Percentiles rank a stretch among this genome's conserved stretches.
These are phyloP conservation scores for Drosophila kanapiae DNA, from an alignment of 1,140 invertebrate genomes.

Conservation along the genomic window DNA sequence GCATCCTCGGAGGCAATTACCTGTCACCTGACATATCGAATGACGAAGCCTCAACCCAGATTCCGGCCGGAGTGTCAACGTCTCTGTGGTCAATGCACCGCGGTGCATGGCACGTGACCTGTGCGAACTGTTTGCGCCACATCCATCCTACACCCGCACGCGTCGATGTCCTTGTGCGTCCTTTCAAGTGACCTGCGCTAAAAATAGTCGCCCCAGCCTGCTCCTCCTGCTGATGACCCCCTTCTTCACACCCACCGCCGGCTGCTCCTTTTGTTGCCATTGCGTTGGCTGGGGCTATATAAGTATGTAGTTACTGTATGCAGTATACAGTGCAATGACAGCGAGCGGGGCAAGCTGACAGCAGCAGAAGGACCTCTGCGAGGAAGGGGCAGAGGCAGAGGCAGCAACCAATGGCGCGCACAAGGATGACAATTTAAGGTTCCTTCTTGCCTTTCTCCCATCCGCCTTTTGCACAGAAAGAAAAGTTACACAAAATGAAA, in stretches of 20 bases:
- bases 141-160: slow-evolving; percentile 46
- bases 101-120: slow-evolving; percentile 69
- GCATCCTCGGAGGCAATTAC: slow-evolving; percentile 24
- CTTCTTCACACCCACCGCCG: slow-evolving; percentile 1
- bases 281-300: slow-evolving; percentile 8
- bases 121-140: slow-evolving; percentile 43
- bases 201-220: slow-evolving; percentile 58
- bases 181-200: slow-evolving; percentile 75
- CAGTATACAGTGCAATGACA: slow-evolving; percentile 69
- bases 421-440: slow-evolving; percentile 71
- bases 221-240: background rate
- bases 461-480: background rate
- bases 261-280: slow-evolving; percentile 18
- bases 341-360: slow-evolving; percentile 51
- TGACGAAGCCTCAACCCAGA: slow-evolving; percentile 48
- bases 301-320: slow-evolving; percentile 32
- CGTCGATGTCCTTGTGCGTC: slow-evolving; percentile 71
- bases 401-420: slow-evolving; percentile 56
- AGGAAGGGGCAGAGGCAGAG: slow-evolving; percentile 12
- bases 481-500: background rate
- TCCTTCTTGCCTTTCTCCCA: slow-evolving; percentile 26
- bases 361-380: slow-evolving; percentile 26
- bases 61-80: slow-evolving; percentile 38
- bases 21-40: slow-evolving; percentile 35
- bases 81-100: slow-evolving; percentile 72